A percentile compares a stretch with the other conserved stretches of the same genome.
phyloP scores from a whole-genome alignment of 2,113 vertebrate species.

The Ciconia stormi region DNA sequence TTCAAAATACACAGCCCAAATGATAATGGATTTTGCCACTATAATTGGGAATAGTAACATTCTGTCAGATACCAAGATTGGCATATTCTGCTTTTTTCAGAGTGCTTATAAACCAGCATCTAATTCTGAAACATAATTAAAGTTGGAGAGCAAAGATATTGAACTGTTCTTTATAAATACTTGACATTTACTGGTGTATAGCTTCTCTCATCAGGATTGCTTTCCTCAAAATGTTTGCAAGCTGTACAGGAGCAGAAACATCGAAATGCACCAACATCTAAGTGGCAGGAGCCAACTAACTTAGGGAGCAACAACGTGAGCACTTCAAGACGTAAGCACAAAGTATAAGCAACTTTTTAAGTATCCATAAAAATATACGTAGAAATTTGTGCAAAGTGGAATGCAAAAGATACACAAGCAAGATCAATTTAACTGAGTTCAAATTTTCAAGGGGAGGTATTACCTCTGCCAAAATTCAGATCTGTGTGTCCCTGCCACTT shows the following conservation, averaged over 20 bases:
- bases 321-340: background rate
- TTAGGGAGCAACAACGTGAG: background rate
- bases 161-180: background rate
- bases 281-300: background rate
- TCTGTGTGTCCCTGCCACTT: background rate
- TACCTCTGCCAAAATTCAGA: background rate
- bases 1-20: background rate
- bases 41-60: background rate
- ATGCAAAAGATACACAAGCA: background rate
- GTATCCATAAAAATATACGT: background rate
- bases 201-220: constrained; percentile 28
- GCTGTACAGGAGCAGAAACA: constrained; percentile 16
- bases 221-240: constrained; percentile 52
- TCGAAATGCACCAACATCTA: constrained; percentile 7
- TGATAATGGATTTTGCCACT: background rate
- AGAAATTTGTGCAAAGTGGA: background rate
- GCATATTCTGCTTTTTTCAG: constrained; percentile 1
- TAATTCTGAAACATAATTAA: constrained; percentile 7
- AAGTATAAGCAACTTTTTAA: background rate
- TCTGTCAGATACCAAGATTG: background rate
- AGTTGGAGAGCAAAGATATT: background rate
- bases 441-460: background rate
- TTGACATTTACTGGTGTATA: constrained; percentile 39
- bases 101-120: background rate
- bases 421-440: background rate